Percentiles rank a stretch among this genome's conserved stretches.
These are phyloP conservation scores for Hyperoplus immaculatus DNA, from an alignment of 2,797 vertebrate genomes.

Conservation along the genomic window DNA sequence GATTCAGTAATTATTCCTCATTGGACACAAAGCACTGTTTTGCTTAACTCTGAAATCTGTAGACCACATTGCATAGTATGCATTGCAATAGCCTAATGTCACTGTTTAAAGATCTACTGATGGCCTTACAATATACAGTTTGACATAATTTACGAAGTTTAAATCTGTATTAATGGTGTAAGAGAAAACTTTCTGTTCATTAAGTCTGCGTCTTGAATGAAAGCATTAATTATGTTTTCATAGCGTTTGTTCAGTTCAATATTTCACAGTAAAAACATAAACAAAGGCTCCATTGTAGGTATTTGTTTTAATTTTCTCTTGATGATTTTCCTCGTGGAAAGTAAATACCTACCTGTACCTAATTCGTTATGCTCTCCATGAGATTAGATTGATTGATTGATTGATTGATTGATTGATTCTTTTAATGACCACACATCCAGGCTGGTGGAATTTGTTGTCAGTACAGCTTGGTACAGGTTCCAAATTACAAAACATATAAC, in stretches of 20 bases:
- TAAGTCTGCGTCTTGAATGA: constrained; percentile 5
- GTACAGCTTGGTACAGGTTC: no score
- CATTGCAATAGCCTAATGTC: background rate
- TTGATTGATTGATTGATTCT: background rate
- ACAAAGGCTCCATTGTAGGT: constrained; percentile 45
- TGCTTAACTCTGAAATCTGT: background rate
- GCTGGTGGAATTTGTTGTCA: no score
- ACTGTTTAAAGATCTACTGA: background rate
- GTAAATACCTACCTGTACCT: constrained; percentile 7
- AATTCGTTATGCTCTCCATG: constrained; percentile 19
- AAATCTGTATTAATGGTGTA: background rate
- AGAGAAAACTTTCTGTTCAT: constrained; percentile 4
- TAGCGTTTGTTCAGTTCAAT: constrained; percentile 6
- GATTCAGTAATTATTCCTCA: background rate
- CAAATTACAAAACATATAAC: no score
- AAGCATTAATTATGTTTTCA: background rate
- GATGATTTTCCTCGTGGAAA: constrained; percentile 37
- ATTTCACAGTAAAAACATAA: constrained; percentile 43
- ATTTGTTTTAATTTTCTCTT: constrained; percentile 13
- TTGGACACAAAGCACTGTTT: constrained; percentile 1
- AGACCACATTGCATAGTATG: background rate
- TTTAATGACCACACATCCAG: no score
- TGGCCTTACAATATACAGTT: background rate
- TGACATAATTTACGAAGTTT: background rate
- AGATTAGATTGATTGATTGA: constrained; percentile 17